These are phyloP conservation scores for Galerucella calmariensis DNA, from an alignment of 2,888 invertebrate species.

Conservation along the genomic window DNA sequence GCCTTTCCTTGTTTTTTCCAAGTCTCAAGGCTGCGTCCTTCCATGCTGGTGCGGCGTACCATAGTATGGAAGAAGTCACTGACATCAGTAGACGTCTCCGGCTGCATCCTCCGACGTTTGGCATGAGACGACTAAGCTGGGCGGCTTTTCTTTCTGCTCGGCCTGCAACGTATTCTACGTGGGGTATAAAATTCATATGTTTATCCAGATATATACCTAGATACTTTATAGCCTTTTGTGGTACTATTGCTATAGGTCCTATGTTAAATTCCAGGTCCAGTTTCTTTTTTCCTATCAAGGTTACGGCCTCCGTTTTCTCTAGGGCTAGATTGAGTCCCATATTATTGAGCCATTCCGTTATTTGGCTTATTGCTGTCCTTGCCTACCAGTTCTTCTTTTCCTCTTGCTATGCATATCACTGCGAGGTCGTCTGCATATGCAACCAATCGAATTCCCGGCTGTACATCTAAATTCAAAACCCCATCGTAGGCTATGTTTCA, in stretches of 20 bases:
- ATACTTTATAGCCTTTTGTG: not conserved
- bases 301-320: too few species aligned
- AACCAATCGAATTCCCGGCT: too few species aligned
- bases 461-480: too few species aligned
- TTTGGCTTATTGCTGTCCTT: too few species aligned
- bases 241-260: not conserved
- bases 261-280: too few species aligned
- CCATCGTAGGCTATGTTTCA: constrained; percentile 2
- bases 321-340: too few species aligned
- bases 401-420: too few species aligned
- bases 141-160: constrained; percentile 2
- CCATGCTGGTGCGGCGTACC: not conserved
- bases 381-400: too few species aligned
- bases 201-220: not conserved
- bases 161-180: not conserved
- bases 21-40: not conserved
- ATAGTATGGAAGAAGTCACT: not conserved
- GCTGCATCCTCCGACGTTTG: not conserved
- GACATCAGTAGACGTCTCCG: not conserved
- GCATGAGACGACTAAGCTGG: not conserved
- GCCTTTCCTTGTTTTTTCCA: not conserved
- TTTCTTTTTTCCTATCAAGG: too few species aligned
- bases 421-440: too few species aligned
- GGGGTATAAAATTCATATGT: not conserved
- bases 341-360: too few species aligned